phyloP scores from a whole-genome alignment of 2,888 invertebrate species.

The Abscondita cerata region DNA sequence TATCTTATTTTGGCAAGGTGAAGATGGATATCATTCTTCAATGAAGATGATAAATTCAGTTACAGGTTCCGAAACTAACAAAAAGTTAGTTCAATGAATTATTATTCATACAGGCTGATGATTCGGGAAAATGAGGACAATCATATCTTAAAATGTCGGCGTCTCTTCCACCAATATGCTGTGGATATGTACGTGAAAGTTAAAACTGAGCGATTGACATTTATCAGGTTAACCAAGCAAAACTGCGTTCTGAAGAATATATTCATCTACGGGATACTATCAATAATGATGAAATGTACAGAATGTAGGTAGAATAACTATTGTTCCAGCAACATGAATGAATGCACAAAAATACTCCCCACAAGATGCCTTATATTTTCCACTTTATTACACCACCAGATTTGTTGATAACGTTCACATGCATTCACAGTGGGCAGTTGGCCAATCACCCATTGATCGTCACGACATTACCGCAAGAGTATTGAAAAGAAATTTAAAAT shows the following conservation, averaged over 20 bases:
- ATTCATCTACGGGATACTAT: too few species aligned
- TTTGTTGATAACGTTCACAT: too few species aligned
- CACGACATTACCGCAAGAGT: slow-evolving; percentile 45
- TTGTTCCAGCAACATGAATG: too few species aligned
- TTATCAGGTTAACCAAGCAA: slow-evolving; percentile 42
- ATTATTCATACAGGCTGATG: slow-evolving; percentile 5
- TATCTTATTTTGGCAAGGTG: too few species aligned
- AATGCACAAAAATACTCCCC: slow-evolving; percentile 45
- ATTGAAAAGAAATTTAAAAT: slow-evolving; percentile 41
- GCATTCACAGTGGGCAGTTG: slow-evolving; percentile 43
- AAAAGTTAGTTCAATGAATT: slow-evolving; percentile 5
- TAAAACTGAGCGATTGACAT: too few species aligned
- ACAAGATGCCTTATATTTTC: slow-evolving; percentile 48
- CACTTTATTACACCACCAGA: slow-evolving; percentile 47
- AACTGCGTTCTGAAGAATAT: slow-evolving; percentile 44
- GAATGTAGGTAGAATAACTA: slow-evolving; percentile 42
- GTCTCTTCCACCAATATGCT: slow-evolving; percentile 36
- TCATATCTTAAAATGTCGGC: too few species aligned
- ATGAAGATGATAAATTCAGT: too few species aligned
- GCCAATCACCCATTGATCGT: slow-evolving; percentile 37
- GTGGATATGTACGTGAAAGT: too few species aligned
- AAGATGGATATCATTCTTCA: too few species aligned
- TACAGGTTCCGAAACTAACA: slow-evolving; percentile 46
- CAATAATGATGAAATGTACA: slow-evolving; percentile 31
- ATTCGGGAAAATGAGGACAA: too few species aligned